Conservation (phyloP, 1,140 invertebrate species). For the Maniola jurtina region DNA sequence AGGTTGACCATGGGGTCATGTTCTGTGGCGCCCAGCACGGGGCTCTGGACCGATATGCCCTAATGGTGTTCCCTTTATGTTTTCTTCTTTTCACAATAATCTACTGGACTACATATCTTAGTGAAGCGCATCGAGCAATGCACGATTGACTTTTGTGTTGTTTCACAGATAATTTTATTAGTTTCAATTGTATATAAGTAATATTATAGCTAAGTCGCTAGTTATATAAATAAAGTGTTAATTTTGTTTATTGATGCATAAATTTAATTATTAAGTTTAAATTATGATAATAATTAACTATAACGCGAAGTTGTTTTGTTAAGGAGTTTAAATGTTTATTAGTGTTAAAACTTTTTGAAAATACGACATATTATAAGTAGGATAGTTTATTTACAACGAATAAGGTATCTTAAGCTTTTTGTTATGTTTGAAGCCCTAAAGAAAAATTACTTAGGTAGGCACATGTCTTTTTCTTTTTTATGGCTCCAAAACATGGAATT, state of each 20-base stretch:
- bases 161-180: constrained; percentile 12
- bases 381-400: no score
- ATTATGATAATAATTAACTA: neutral
- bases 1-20: constrained; percentile 76
- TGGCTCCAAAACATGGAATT: no score
- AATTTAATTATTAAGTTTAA: constrained; percentile 23
- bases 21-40: constrained; percentile 81
- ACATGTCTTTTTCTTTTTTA: no score
- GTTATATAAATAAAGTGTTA: constrained; percentile 35
- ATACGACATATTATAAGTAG: no score
- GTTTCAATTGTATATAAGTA: constrained; percentile 4
- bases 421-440: no score
- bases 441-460: no score
- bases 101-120: constrained; percentile 86
- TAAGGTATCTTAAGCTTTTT: no score
- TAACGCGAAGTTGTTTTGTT: neutral
- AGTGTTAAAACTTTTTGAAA: neutral
- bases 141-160: constrained; percentile 42
- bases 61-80: constrained; percentile 84
- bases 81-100: constrained; percentile 83
- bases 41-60: constrained; percentile 79
- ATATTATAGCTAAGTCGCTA: constrained; percentile 54
- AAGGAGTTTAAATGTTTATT: constrained; percentile 4
- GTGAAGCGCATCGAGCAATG: constrained; percentile 70
- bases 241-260: neutral